phyloP scores from a whole-genome alignment of 2,113 vertebrate genomes.

The Martes martes region DNA sequence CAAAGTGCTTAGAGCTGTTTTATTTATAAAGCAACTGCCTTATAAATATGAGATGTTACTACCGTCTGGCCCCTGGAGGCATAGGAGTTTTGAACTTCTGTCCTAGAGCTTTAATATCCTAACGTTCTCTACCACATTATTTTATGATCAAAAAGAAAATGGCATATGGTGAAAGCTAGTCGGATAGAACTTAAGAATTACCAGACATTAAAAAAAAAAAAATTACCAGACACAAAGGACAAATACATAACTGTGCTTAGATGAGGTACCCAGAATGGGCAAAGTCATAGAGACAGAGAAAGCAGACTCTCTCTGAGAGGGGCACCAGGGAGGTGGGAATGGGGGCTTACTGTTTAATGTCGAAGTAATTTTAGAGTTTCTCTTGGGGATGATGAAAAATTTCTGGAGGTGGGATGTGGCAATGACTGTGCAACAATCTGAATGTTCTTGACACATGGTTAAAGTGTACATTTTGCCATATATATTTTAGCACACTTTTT shows the following conservation, averaged over 20 bases:
- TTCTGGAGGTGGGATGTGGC: not conserved
- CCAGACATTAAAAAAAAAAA: not conserved
- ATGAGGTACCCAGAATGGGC: not conserved
- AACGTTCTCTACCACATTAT: constrained; percentile 39
- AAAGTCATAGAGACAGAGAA: not conserved
- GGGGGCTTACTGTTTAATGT: not conserved
- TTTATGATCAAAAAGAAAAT: constrained; percentile 53
- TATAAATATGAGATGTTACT: constrained; percentile 55
- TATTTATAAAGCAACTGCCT: not conserved
- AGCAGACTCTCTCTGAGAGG: not conserved
- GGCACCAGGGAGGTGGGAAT: too few relatives aligned
- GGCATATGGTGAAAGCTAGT: not conserved
- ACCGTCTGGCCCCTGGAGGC: constrained; percentile 14
- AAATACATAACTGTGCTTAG: not conserved
- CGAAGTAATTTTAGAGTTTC: not conserved
- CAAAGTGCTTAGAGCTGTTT: not conserved
- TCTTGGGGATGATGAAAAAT: not conserved
- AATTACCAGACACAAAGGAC: not conserved
- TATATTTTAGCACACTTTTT: not conserved
- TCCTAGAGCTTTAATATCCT: constrained; percentile 48
- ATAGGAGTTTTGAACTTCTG: constrained; percentile 30
- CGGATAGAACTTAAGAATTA: constrained; percentile 31
- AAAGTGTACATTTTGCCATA: not conserved
- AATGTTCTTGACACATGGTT: not conserved
- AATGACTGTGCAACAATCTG: not conserved